A percentile compares a stretch with the other conserved stretches of the same genome.
Evolutionary conservation across 2,888 invertebrate species (phyloP).

Genomic region (Hedya salicella): DNA sequence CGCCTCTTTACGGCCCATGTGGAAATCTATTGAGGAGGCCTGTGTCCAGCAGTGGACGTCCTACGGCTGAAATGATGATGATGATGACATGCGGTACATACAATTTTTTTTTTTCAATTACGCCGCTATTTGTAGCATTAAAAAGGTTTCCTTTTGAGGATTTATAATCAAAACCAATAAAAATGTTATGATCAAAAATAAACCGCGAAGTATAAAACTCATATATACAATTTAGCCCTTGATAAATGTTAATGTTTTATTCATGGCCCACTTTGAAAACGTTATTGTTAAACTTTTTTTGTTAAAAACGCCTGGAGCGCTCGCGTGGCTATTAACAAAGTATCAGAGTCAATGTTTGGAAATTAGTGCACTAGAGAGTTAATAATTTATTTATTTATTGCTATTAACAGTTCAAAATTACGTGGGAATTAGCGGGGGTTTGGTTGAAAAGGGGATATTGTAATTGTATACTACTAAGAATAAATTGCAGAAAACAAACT

Average conservation of each 20-base stretch:
- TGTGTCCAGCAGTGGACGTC: too few species aligned
- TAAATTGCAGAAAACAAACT: not conserved
- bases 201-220: slow-evolving; percentile 3
- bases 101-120: too few species aligned
- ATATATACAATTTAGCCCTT: slow-evolving; percentile 16
- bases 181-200: not conserved
- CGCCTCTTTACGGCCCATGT: too few species aligned
- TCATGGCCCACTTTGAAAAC: slow-evolving; percentile 49
- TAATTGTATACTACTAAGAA: not conserved
- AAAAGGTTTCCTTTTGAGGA: too few species aligned
- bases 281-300: slow-evolving; percentile 65
- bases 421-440: slow-evolving; percentile 62
- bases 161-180: too few species aligned
- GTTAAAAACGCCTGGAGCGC: slow-evolving; percentile 69
- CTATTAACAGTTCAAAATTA: slow-evolving; percentile 49
- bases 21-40: too few species aligned
- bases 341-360: slow-evolving; percentile 65
- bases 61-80: too few species aligned
- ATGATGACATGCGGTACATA: too few species aligned
- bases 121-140: too few species aligned
- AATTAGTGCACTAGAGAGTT: slow-evolving; percentile 70
- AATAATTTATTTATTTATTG: slow-evolving; percentile 43
- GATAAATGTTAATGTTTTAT: slow-evolving; percentile 67
- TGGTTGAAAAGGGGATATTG: slow-evolving; percentile 33
- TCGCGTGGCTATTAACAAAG: slow-evolving; percentile 75